Base-by-base conservation (phyloP, 92 coral and sea anemone genomes). In the Epizoanthus ramosus region DNA sequence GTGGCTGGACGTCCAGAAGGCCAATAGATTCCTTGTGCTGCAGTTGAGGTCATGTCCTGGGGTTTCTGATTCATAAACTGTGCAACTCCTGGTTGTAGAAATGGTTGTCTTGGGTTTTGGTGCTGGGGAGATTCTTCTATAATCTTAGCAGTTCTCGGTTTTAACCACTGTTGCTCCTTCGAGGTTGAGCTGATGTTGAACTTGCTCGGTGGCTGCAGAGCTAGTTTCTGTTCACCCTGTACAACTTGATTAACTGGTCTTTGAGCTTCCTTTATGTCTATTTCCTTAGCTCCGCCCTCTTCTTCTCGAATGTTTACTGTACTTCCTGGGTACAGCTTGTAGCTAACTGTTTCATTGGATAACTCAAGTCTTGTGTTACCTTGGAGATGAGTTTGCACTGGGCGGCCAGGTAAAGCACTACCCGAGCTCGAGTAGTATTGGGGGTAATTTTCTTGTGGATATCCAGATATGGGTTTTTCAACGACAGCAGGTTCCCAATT, bases 201-300 rank as follows among this genome's bases (percentile, higher is more conserved):
- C n/a, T 39, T 25, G 43, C 3, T 77, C 60, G 58, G 31, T 71
- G 75, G 75, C 0, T n/a, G 57, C 24, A 71, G 50, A 39, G 14
- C 58, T 47, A 14, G 58, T 71, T 71, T 71, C 18, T 19, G 45
- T 47, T 43, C 50, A 47, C 14, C 41, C 9, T 71, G 75, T 37
- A 18, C 54, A 0, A 37, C n/a, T 15, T 45, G 35, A 33, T 15
- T 19, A 25, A 28, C 21, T 25, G 50, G 22, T 28, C 54, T 50
- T 50, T 13, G 54, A 50, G 16, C 72, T 28, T 67, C 12, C 47
- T 67, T 37, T 18, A 67, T 54, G 9, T 43, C 19, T 15, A 71
- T 56, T 67, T 67, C 21, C 35, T 47, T 71, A 41, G 31, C 75
- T 39, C 75, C 75, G 19, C 75, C 75, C 33, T 71, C 58, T 17